Evolutionary conservation across 2,113 vertebrate genomes (phyloP).

Genomic region (Sylvilagus bachmani): DNA sequence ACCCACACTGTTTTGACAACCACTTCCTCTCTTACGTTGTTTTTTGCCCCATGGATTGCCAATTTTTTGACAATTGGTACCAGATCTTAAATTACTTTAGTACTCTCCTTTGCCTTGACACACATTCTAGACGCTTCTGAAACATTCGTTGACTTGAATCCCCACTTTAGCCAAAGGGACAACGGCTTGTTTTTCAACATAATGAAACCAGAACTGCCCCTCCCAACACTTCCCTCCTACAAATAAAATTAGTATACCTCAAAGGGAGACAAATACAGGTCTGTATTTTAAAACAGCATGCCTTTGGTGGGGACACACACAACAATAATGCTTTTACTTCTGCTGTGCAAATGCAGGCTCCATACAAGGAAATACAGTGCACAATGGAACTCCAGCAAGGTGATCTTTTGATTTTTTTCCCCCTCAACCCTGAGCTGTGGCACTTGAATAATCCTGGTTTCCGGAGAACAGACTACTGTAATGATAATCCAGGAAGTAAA

Average conservation of each 20-base stretch:
- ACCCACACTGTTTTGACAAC: not conserved
- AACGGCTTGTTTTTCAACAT: conserved; percentile 49
- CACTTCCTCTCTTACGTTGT: not conserved
- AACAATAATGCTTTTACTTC: not conserved
- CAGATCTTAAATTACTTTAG: not conserved
- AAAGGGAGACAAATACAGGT: not conserved
- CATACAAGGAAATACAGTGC: conserved; percentile 11
- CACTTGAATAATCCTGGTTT: conserved; percentile 78
- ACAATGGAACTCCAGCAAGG: conserved; percentile 8
- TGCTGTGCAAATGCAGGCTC: not conserved
- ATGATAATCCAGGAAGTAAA: conserved; percentile 82
- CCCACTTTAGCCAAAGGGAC: not conserved
- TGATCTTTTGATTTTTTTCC: conserved; percentile 65
- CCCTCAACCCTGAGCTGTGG: conserved; percentile 43
- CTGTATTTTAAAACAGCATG: not conserved
- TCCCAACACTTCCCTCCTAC: not conserved
- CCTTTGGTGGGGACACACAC: not conserved
- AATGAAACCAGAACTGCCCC: not conserved
- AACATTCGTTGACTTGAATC: conserved; percentile 18
- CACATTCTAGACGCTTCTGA: not conserved
- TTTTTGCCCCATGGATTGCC: not conserved
- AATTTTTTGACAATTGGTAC: not conserved
- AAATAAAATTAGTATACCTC: conserved; percentile 2
- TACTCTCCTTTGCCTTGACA: not conserved
- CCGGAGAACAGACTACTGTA: conserved; percentile 80